Evolutionary conservation across 2,113 vertebrate species (phyloP).

Genomic region (Heptranchias perlo): DNA sequence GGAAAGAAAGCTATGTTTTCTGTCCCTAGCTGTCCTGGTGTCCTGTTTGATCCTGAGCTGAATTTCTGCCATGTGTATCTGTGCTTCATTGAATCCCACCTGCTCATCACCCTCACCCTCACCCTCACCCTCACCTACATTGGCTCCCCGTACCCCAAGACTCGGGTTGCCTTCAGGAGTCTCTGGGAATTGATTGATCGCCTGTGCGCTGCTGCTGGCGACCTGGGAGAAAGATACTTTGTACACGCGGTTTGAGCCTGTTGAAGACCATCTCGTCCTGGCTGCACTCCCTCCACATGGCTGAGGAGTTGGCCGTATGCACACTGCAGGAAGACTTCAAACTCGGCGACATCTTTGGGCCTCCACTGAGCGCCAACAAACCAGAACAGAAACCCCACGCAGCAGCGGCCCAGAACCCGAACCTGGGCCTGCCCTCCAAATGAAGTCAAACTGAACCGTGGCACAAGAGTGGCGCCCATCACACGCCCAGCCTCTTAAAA

Average conservation of each 20-base stretch:
- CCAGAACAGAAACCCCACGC: background rate
- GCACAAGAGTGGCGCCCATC: background rate
- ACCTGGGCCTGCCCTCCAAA: too few species aligned
- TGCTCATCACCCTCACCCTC: background rate
- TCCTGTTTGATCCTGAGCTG: background rate
- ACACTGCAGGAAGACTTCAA: background rate
- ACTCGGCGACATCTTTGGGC: background rate
- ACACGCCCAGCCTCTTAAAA: background rate
- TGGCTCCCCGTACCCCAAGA: background rate
- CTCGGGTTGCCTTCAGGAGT: background rate
- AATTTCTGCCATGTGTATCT: background rate
- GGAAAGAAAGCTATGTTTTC: background rate
- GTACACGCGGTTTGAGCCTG: background rate
- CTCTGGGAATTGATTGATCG: background rate
- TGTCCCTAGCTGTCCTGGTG: background rate
- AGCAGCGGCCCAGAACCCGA: background rate
- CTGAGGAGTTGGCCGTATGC: background rate
- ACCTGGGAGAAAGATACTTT: background rate
- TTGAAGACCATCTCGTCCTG: background rate
- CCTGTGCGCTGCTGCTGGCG: background rate
- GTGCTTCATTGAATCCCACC: background rate
- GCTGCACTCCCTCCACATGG: background rate
- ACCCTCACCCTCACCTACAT: background rate
- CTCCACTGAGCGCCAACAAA: background rate
- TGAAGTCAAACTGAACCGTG: background rate